These are phyloP conservation scores for Isotomurus palustris DNA, from an alignment of 2,888 invertebrate genomes.

Conservation along the genomic window DNA sequence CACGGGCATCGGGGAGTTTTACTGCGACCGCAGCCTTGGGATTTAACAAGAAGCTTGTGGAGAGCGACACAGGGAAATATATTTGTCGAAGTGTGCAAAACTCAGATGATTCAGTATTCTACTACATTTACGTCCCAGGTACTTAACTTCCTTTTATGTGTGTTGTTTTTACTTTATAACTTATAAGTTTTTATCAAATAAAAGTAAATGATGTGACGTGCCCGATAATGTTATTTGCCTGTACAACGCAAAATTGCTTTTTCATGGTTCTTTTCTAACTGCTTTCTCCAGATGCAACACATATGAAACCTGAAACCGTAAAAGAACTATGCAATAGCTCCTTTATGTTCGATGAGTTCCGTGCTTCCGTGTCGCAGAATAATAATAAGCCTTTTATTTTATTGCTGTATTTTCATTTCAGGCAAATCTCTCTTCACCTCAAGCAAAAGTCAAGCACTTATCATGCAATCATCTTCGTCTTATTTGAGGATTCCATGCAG, in stretches of 20 bases:
- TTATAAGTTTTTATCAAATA: too few species aligned
- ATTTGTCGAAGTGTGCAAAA: slow-evolving; percentile 33
- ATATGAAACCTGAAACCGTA: too few species aligned
- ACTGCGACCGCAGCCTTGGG: slow-evolving; percentile 25
- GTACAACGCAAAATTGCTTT: too few species aligned
- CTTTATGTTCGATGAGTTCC: too few species aligned
- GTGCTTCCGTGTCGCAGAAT: too few species aligned
- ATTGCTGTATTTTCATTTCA: slow-evolving; percentile 8
- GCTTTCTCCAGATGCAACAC: too few species aligned
- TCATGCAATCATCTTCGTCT: slow-evolving; percentile 14
- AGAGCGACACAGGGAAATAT: slow-evolving; percentile 39
- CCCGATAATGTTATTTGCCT: too few species aligned
- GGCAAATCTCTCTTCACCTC: slow-evolving; percentile 35
- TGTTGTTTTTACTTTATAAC: too few species aligned
- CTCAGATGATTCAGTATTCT: slow-evolving; percentile 25
- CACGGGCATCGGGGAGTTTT: slow-evolving; percentile 13
- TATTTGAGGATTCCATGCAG: slow-evolving; percentile 34
- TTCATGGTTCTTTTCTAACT: too few species aligned
- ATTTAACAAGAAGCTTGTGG: slow-evolving; percentile 11
- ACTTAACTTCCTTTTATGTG: too few species aligned
- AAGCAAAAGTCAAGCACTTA: slow-evolving; percentile 20
- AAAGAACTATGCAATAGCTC: too few species aligned
- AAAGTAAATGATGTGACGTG: too few species aligned
- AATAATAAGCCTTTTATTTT: neutral
- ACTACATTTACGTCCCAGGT: slow-evolving; percentile 41